Evolutionary conservation across 2,113 vertebrate genomes (phyloP), one percentile per base, ranked within the genome.

Genomic region (Eretmochelys imbricata): DNA sequence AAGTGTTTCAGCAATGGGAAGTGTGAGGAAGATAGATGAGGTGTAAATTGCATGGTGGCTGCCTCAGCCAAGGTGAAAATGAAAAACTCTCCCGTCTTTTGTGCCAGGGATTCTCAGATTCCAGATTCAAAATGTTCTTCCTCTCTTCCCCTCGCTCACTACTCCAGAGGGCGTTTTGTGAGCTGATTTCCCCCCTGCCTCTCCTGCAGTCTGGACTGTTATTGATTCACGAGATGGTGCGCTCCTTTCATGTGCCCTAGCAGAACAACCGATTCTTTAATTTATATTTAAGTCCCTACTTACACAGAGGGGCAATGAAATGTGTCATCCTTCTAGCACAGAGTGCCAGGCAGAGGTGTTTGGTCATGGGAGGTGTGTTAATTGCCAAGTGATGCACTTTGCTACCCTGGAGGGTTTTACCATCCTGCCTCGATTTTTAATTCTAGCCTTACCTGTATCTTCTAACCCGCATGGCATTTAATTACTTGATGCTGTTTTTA

Each of bases 1-100:
- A 79, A 91, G 85, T 5, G 55, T 5, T 10, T 22, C 0, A 42
- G 31, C 87, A 82, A 76, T 0, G 2, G 84, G 72, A 84, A 87
- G 59, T 1, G 3, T 81, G 50, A 92, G 55, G 48, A 83, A 48
- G 94, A 87, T 2, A 35, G 84, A 94, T 85, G 93, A 98, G 95
- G 98, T 98, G 98, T 98, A 98, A 98, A 98, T 98, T 98, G 96
- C 95, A 81, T 97, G 97, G 97, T n/a, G 5, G 96, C 97, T 97
- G 96, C 94, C 89, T 81, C 88, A 31, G 14, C 94, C 88, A 90
- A 98, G 98, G 98, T 98, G 98, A 98, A 98, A 98, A 98, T 98
- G 98, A 98, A 98, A 98, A 98, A 92, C 95, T 90, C 96, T 89
- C 80, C 94, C 92, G 51, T 80, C 85, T 88, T 84, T 88, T 14